phyloP scores from a whole-genome alignment of 1,140 invertebrate genomes.

The Ooceraea biroi region DNA sequence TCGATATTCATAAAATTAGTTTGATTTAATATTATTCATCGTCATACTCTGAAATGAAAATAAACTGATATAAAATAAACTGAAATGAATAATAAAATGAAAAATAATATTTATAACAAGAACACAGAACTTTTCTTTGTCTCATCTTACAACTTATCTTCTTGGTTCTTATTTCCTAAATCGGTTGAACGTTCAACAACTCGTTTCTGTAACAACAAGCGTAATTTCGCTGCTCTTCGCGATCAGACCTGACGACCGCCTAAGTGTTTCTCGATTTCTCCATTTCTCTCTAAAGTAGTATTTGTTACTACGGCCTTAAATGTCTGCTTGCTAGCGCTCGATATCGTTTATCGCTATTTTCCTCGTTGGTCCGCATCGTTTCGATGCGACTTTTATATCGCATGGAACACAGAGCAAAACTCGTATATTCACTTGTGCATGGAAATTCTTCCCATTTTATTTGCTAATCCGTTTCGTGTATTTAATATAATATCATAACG shows the following conservation, averaged over 20 bases:
- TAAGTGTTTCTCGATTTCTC: constrained; percentile 68
- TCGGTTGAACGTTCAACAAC: background rate
- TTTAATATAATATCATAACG: constrained; percentile 5
- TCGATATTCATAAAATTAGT: too few species aligned
- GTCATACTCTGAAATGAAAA: too few species aligned
- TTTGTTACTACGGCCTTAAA: constrained; percentile 51
- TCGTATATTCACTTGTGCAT: constrained; percentile 11
- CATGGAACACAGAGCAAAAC: background rate
- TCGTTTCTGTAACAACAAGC: constrained; percentile 45
- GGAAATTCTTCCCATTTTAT: background rate
- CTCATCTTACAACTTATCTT: background rate
- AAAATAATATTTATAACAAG: background rate
- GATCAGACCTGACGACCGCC: constrained; percentile 47
- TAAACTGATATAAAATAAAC: too few species aligned
- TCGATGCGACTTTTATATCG: constrained; percentile 15
- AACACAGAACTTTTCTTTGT: background rate
- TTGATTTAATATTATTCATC: background rate
- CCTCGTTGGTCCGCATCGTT: background rate
- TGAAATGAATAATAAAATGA: background rate
- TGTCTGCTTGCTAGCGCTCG: constrained; percentile 38
- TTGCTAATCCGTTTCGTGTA: background rate
- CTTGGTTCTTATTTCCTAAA: background rate
- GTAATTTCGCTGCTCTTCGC: constrained; percentile 46
- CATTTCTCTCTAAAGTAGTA: constrained; percentile 41
- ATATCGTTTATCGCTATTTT: constrained; percentile 48